phyloP scores from a whole-genome alignment of 1,140 invertebrate species.

The Diachasma alloeum region DNA sequence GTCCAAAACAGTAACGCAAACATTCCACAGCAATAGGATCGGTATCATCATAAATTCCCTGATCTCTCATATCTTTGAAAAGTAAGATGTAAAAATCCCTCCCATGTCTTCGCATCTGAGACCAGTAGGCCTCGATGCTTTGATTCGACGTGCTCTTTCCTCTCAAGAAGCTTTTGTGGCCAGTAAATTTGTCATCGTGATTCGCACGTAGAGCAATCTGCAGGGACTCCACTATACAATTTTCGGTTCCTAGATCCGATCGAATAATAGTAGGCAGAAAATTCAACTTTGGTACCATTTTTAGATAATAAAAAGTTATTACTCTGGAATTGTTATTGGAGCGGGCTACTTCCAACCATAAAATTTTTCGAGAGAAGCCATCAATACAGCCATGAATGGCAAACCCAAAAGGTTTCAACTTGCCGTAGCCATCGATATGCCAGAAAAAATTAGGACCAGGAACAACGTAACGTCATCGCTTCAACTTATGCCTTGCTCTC shows the following conservation, averaged over 20 bases:
- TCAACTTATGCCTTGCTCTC: too few relatives aligned
- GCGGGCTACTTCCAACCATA: not conserved
- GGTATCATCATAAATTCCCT: slow-evolving; percentile 17
- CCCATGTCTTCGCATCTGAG: slow-evolving; percentile 10
- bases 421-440: slow-evolving; percentile 46
- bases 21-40: slow-evolving; percentile 24
- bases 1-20: slow-evolving; percentile 29
- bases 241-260: slow-evolving; percentile 39
- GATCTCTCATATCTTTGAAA: slow-evolving; percentile 30
- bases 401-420: slow-evolving; percentile 47
- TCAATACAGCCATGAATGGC: slow-evolving; percentile 41
- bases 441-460: not conserved
- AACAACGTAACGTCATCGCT: too few relatives aligned
- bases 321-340: slow-evolving; percentile 38
- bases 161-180: slow-evolving; percentile 21
- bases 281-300: slow-evolving; percentile 22
- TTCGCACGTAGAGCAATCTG: not conserved
- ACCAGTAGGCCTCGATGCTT: slow-evolving; percentile 30
- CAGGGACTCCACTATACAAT: not conserved
- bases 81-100: slow-evolving; percentile 30
- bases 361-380: not conserved
- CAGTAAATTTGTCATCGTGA: slow-evolving; percentile 12
- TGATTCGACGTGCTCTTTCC: too few relatives aligned
- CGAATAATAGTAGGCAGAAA: slow-evolving; percentile 31
- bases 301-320: slow-evolving; percentile 43